Percentiles rank a stretch among this genome's conserved stretches.
phyloP scores from a whole-genome alignment of 1,140 invertebrate genomes.

The Penaeus vannamei region DNA sequence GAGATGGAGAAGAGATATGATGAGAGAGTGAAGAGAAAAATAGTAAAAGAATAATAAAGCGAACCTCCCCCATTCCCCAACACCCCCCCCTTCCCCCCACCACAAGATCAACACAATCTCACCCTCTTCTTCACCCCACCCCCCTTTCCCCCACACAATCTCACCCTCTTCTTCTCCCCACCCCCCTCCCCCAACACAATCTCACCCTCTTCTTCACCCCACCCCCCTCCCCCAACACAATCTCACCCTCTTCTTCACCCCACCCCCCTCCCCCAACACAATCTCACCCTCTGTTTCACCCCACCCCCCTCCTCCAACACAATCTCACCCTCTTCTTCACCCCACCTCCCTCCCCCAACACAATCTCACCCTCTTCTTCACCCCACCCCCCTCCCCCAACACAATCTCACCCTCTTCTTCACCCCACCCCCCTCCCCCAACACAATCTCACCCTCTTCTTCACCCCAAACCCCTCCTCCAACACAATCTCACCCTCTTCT shows the following conservation, averaged over 20 bases:
- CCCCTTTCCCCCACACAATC: no score
- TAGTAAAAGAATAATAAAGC: background rate
- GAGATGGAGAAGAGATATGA: no score
- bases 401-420: background rate
- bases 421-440: no score
- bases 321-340: background rate
- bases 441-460: background rate
- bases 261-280: no score
- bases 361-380: background rate
- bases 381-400: no score
- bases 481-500: background rate
- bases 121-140: no score
- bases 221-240: no score
- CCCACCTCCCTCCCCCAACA: no score
- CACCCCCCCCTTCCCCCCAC: no score
- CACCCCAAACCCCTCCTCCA: no score
- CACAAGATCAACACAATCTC: background rate
- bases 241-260: background rate
- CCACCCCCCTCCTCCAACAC: no score
- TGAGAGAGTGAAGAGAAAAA: background rate
- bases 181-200: no score
- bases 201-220: background rate
- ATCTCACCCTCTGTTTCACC: background rate
- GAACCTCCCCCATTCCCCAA: background rate
- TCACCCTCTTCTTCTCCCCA: background rate